phyloP scores from a whole-genome alignment of 2,888 invertebrate species.

The Margaritifera margaritifera region DNA sequence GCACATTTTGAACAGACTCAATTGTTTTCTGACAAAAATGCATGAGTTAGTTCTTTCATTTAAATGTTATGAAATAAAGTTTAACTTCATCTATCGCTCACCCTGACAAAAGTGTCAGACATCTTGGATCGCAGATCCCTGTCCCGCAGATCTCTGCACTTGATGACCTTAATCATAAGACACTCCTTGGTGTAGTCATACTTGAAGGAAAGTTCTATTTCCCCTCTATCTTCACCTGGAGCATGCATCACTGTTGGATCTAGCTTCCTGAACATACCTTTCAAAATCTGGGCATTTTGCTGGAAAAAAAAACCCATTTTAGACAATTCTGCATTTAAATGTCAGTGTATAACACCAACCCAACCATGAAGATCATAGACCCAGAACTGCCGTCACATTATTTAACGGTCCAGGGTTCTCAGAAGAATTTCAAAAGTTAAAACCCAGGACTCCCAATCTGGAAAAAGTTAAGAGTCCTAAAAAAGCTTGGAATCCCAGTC shows the following conservation, averaged over 20 bases:
- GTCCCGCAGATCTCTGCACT: constrained; percentile 57
- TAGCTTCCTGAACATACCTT: constrained; percentile 64
- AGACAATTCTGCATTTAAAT: neutral
- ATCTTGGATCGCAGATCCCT: constrained; percentile 60
- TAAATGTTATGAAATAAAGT: too few species aligned
- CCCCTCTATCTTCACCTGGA: constrained; percentile 50
- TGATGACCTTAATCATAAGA: constrained; percentile 66
- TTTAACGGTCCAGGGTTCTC: too few species aligned
- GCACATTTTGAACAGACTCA: too few species aligned
- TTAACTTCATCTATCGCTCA: constrained; percentile 21
- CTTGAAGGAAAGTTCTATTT: constrained; percentile 66
- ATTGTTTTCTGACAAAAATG: too few species aligned
- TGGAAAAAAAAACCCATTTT: constrained; percentile 19
- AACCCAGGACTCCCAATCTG: too few species aligned
- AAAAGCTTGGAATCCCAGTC: too few species aligned
- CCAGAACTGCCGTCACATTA: too few species aligned
- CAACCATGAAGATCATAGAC: too few species aligned
- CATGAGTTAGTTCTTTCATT: too few species aligned
- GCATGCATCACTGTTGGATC: constrained; percentile 64
- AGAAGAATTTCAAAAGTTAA: too few species aligned
- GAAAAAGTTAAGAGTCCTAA: too few species aligned
- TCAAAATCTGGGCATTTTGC: constrained; percentile 65
- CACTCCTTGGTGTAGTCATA: constrained; percentile 57
- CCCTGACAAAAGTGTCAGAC: constrained; percentile 67
- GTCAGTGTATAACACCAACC: too few species aligned